Base-by-base conservation (phyloP, 1,140 invertebrate species). In the Drosophila ogumai region DNA sequence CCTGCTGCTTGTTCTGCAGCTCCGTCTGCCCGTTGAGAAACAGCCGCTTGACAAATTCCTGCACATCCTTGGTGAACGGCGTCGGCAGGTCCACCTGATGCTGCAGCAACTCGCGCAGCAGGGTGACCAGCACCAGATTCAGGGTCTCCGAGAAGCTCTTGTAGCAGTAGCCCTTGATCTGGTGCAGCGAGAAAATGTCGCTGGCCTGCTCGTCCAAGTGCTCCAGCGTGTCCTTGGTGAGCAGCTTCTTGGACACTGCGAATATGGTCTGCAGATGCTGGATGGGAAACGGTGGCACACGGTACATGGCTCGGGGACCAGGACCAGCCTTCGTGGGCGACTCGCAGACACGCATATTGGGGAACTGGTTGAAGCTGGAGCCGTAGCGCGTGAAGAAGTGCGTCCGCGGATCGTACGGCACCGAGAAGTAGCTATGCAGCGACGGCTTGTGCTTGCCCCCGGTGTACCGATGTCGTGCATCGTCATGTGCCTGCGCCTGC, bases 11-110 rank as follows among this genome's bases (percentile, higher is more conserved):
- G 57, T 96, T 96, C 81, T 98, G 96, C 13, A 99, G 93, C 91
- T 99, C 98, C 1, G 97, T 98, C 93, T 99, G 98, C 1, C 98
- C 98, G 77, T 96, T 97, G 41, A 98, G 93, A 93, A 98, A 99
- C 7, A 99, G 93, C 25, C 95, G 95, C 94, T 96, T 96, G 13
- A 95, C 93, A 79, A 95, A 95, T 91, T 95, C 94, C 93, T 95
- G 92, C 3, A 99, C 97, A 90, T 99, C 98, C 92, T 96, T 96
- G 6, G 97, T 98, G 88, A 99, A 99, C 1, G 96, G 96, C 4
- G 95, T 94, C 3, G 98, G 97, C 56, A 99, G 93, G 93, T 98
- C 97, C 79, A 96, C 96, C 86, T 99, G 97, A 91, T 96, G 95
- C 82, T 98, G 97, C 31, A 99, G 93, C 38, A 99, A 93, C 93